Evolutionary conservation across 2,888 invertebrate genomes (phyloP).

Genomic region (Hemicrepidius hirtus): DNA sequence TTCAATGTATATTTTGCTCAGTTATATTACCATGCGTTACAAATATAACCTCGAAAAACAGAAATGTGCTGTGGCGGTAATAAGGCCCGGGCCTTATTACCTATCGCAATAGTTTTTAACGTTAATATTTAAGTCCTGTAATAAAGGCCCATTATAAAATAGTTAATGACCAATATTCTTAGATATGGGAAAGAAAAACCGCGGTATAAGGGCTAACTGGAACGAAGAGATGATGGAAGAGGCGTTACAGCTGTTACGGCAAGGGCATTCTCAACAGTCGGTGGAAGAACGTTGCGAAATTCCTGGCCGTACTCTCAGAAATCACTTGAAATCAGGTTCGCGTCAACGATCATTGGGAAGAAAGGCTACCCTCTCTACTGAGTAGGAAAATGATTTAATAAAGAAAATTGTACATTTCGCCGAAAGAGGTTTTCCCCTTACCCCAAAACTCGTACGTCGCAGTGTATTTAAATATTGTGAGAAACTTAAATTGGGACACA

Average conservation of each 20-base stretch:
- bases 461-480: constrained; percentile 13
- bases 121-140: too few relatives aligned
- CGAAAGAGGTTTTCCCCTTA: background rate
- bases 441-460: background rate
- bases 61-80: too few relatives aligned
- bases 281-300: background rate
- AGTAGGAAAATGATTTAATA: background rate
- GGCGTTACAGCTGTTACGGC: background rate
- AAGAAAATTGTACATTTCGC: background rate
- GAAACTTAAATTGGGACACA: constrained; percentile 4
- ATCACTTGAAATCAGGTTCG: background rate
- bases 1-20: too few relatives aligned
- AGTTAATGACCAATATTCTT: too few relatives aligned
- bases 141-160: too few relatives aligned
- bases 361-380: background rate
- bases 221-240: constrained; percentile 1
- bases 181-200: background rate
- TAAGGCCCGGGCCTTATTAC: too few relatives aligned
- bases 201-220: constrained; percentile 25
- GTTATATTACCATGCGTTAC: too few relatives aligned
- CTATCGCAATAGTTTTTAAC: too few relatives aligned
- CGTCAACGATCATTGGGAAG: background rate
- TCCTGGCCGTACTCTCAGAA: constrained; percentile 1
- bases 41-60: too few relatives aligned
- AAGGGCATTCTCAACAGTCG: constrained; percentile 14